Conservation (phyloP, 2,888 invertebrate species). For the Metacarcinus magister region DNA sequence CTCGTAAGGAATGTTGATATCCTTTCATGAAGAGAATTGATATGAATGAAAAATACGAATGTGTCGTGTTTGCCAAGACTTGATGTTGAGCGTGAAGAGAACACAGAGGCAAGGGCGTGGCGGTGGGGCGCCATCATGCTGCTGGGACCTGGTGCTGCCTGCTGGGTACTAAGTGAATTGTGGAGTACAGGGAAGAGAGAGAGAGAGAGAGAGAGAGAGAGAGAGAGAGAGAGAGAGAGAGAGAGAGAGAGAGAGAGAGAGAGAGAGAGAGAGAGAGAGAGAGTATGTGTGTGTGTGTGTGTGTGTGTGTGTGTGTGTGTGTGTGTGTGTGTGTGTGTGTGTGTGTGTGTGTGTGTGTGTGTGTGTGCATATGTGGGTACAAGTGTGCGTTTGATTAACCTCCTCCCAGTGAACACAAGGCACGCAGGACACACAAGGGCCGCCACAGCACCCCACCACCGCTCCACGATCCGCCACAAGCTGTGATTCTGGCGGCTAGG, state of each 20-base stretch:
- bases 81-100: not conserved
- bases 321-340: conserved; percentile 5
- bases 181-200: not conserved
- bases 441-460: not conserved
- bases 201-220: not conserved
- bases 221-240: not conserved
- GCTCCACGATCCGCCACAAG: not conserved
- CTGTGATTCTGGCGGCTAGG: not conserved
- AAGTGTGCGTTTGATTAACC: not conserved
- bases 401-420: not conserved
- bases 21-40: not conserved
- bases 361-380: not conserved
- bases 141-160: not conserved
- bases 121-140: not conserved
- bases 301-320: not conserved
- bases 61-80: conserved; percentile 5
- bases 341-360: conserved; percentile 8
- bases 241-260: not conserved
- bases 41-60: not conserved
- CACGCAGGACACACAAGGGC: not conserved
- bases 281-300: not conserved
- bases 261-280: not conserved
- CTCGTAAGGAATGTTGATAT: not conserved
- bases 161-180: conserved; percentile 2
- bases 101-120: not conserved